Conservation (phyloP, 2,888 invertebrate species). For the Acanthopleura granulata region DNA sequence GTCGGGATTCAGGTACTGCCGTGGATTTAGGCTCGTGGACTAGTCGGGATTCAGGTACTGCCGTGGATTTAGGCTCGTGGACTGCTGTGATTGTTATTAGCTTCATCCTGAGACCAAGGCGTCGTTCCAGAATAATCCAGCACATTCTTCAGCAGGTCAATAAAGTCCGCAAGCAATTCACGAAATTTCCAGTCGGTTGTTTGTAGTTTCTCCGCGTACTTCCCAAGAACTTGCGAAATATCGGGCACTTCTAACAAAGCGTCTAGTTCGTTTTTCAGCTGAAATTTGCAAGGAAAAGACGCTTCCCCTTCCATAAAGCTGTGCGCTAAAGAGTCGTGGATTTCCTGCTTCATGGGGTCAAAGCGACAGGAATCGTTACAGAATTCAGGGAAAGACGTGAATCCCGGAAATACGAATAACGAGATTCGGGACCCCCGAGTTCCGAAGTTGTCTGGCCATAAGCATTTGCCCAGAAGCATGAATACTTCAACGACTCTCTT, state of each 20-base stretch:
- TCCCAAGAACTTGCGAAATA: background rate
- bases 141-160: background rate
- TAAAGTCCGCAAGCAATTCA: background rate
- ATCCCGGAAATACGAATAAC: background rate
- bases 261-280: background rate
- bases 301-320: background rate
- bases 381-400: constrained; percentile 12
- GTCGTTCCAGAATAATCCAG: background rate
- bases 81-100: background rate
- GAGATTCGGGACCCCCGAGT: background rate
- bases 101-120: background rate
- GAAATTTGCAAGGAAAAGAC: background rate
- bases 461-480: background rate
- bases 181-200: background rate
- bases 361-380: constrained; percentile 5
- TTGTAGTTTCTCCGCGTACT: background rate
- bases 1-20: too few relatives aligned
- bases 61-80: too few relatives aligned
- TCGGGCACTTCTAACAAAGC: background rate
- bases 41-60: too few relatives aligned
- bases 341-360: background rate
- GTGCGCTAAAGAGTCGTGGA: background rate
- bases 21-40: too few relatives aligned
- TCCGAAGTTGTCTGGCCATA: constrained; percentile 6
- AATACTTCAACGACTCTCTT: background rate